Conservation (phyloP, 2,113 vertebrate genomes). For the Aramus guarauna region DNA sequence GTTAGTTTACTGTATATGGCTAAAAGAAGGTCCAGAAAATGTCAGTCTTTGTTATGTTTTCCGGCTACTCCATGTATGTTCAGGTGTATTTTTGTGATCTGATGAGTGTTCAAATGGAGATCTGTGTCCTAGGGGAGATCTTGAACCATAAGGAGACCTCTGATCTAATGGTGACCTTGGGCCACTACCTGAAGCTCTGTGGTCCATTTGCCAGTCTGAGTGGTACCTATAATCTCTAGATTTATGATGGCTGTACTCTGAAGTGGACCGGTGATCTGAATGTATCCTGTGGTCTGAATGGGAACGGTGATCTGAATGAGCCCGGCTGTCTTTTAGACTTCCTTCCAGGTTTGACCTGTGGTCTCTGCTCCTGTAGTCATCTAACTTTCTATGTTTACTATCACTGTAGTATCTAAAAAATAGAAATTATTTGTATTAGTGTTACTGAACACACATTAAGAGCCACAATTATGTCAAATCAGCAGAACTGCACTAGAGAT, state of each 20-base stretch:
- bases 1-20: conserved; percentile 90
- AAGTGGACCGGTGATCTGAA: conserved; percentile 78
- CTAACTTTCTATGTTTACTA: conserved; percentile 90
- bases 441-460: not conserved
- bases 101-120: conserved; percentile 94
- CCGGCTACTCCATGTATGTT: conserved; percentile 93
- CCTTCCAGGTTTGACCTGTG: conserved; percentile 83
- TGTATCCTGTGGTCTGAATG: conserved; percentile 85
- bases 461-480: not conserved
- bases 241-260: conserved; percentile 84
- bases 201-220: conserved; percentile 94
- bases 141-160: conserved; percentile 89
- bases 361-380: conserved; percentile 90
- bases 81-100: conserved; percentile 95
- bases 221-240: conserved; percentile 91
- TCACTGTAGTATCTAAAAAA: conserved; percentile 88
- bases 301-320: conserved; percentile 77
- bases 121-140: conserved; percentile 85
- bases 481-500: not conserved
- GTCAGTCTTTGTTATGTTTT: conserved; percentile 91
- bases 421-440: not conserved
- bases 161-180: conserved; percentile 90
- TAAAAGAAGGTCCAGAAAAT: conserved; percentile 77
- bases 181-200: conserved; percentile 86
- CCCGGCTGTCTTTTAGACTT: conserved; percentile 82